phyloP scores from a whole-genome alignment of 2,797 vertebrate species.

The Chromis chromis region DNA sequence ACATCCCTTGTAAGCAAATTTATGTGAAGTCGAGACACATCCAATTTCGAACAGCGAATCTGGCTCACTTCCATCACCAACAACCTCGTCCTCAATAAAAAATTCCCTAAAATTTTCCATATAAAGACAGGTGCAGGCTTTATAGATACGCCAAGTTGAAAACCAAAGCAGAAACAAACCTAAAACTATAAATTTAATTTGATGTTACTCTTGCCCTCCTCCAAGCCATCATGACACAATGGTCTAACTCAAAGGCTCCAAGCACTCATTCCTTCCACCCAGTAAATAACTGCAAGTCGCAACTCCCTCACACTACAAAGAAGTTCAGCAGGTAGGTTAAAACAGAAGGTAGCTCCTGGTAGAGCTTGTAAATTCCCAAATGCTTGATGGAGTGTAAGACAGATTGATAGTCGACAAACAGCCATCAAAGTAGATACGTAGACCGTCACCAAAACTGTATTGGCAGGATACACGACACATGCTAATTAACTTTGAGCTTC shows the following conservation, averaged over 20 bases:
- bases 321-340: slow-evolving; percentile 40
- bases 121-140: too few species aligned
- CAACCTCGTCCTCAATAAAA: too few species aligned
- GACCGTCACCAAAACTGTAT: background rate
- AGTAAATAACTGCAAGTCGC: slow-evolving; percentile 33
- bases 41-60: background rate
- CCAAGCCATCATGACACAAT: slow-evolving; percentile 8
- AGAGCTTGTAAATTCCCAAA: slow-evolving; percentile 21
- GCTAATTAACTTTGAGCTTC: background rate
- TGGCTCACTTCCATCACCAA: background rate
- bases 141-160: too few species aligned
- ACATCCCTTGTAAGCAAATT: background rate
- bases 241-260: slow-evolving; percentile 17
- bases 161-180: background rate
- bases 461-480: slow-evolving; percentile 4
- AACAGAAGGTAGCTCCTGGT: slow-evolving; percentile 32
- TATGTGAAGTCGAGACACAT: background rate
- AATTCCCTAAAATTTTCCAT: too few species aligned
- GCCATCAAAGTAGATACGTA: background rate
- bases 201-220: background rate
- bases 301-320: slow-evolving; percentile 6
- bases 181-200: slow-evolving; percentile 2
- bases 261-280: slow-evolving; percentile 34
- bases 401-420: slow-evolving; percentile 7
- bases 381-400: slow-evolving; percentile 13